Conservation (phyloP, 2,888 invertebrate species). For the Drosophila sordidula region DNA sequence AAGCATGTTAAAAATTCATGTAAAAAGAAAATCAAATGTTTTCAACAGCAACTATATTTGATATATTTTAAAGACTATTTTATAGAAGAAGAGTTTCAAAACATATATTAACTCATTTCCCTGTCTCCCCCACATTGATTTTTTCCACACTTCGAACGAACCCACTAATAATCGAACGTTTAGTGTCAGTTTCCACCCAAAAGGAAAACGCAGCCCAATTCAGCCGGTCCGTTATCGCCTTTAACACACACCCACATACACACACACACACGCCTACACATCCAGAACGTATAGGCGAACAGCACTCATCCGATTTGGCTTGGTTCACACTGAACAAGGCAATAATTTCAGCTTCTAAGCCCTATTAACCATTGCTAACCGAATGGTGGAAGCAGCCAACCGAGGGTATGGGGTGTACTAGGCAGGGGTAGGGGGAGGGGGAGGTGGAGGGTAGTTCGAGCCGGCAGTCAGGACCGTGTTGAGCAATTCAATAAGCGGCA, state of each 20-base stretch:
- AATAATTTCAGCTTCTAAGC: conserved; percentile 80
- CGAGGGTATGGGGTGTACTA: conserved; percentile 33
- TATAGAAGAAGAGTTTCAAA: not conserved
- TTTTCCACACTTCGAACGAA: conserved; percentile 38
- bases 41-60: too few species aligned
- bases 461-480: conserved; percentile 51
- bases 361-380: conserved; percentile 80
- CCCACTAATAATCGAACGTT: conserved; percentile 72
- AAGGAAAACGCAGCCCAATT: conserved; percentile 20
- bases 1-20: too few species aligned
- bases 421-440: not conserved
- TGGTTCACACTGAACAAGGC: conserved; percentile 80
- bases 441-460: conserved; percentile 1
- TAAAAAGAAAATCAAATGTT: too few species aligned
- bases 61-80: too few species aligned
- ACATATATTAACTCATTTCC: conserved; percentile 23
- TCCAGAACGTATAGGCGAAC: conserved; percentile 35
- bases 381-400: conserved; percentile 74
- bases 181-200: conserved; percentile 56
- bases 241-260: conserved; percentile 15
- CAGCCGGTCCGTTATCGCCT: conserved; percentile 37
- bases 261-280: conserved; percentile 2
- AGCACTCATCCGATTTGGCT: conserved; percentile 76
- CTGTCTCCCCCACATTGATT: conserved; percentile 4
- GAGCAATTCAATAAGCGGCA: conserved; percentile 79